Percentiles rank a stretch among this genome's conserved stretches.
Evolutionary conservation across 2,797 vertebrate species (phyloP).

Genomic region (Galago senegalensis): DNA sequence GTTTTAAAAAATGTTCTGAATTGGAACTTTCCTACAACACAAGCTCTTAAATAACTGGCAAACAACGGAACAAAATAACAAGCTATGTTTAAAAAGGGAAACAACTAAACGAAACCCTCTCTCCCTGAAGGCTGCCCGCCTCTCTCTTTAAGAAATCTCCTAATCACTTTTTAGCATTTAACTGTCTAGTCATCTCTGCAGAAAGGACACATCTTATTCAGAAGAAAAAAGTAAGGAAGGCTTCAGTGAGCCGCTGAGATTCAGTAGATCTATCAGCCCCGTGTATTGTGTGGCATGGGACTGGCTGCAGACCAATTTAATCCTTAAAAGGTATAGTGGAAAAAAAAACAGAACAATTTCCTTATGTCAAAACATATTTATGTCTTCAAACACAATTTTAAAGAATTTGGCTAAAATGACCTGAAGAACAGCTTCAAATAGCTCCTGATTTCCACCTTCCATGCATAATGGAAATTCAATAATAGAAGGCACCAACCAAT

Average conservation of each 20-base stretch:
- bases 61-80: conserved; percentile 62
- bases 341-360: not conserved
- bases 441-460: not conserved
- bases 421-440: not conserved
- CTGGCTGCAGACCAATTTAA: not conserved
- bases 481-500: not conserved
- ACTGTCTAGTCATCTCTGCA: not conserved
- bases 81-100: not conserved
- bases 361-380: conserved; percentile 32
- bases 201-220: not conserved
- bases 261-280: not conserved
- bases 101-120: conserved; percentile 35
- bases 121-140: conserved; percentile 32
- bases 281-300: not conserved
- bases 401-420: conserved; percentile 36
- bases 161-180: not conserved
- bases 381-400: conserved; percentile 39
- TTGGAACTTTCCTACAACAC: conserved; percentile 63
- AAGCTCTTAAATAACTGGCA: conserved; percentile 65
- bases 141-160: not conserved
- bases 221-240: not conserved
- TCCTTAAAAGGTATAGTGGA: not conserved
- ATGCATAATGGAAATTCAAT: conserved; percentile 3
- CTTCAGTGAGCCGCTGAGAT: not conserved
- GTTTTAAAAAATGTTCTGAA: conserved; percentile 71